Evolutionary conservation across 2,113 vertebrate species (phyloP).

Genomic region (Sphyrna mokarran): DNA sequence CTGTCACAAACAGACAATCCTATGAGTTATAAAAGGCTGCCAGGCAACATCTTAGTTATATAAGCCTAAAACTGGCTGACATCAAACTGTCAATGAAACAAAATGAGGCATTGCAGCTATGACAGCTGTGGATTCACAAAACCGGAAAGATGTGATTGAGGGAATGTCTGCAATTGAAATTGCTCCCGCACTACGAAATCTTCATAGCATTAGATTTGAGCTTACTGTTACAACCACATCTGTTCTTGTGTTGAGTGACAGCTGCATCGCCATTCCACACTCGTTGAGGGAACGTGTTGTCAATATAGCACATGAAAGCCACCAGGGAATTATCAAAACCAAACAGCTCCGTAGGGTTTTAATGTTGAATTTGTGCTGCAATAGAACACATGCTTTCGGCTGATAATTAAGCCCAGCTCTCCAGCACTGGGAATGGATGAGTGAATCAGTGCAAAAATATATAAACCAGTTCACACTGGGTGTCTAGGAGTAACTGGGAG

Average conservation of each 20-base stretch:
- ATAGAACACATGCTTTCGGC: no score
- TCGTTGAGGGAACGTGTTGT: not conserved
- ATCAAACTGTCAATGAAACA: not conserved
- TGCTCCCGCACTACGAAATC: not conserved
- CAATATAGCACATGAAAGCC: not conserved
- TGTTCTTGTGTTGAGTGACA: not conserved
- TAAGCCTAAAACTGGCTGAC: not conserved
- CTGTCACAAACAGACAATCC: not conserved
- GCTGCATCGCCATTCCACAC: not conserved
- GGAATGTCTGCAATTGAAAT: not conserved
- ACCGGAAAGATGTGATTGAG: not conserved
- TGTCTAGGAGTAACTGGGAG: no score
- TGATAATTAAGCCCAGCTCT: no score
- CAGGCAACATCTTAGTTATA: not conserved
- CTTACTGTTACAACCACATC: not conserved
- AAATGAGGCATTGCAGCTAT: not conserved
- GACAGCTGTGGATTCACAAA: not conserved
- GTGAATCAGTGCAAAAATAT: no score
- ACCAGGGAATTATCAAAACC: not conserved
- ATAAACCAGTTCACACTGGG: no score
- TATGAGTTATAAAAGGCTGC: not conserved
- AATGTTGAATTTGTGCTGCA: no score
- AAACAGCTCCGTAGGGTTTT: not conserved
- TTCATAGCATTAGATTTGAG: not conserved
- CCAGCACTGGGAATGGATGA: no score